Evolutionary conservation across 2,888 invertebrate species (phyloP), one percentile per base, ranked within the genome.

Genomic region (Osmoderma eremita): DNA sequence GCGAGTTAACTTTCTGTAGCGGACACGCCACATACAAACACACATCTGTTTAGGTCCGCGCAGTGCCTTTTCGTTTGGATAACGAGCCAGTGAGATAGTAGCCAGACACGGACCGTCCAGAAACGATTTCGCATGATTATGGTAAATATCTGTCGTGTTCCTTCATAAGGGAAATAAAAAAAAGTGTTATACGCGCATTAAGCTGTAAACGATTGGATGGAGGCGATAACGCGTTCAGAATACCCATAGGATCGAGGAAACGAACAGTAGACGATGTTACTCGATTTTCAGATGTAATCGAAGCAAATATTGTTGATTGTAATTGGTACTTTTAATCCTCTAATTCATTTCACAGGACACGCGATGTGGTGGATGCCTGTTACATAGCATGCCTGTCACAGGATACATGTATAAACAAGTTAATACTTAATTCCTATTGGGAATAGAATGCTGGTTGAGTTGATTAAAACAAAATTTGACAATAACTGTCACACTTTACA

Each of bases 81-180:
- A 24, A 58, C 17, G 24, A 45, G 45, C 24, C n/a, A 17, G n/a
- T 15, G 53, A 36, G 53, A 36, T 17, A 15, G 45, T 20, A 13
- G 30, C 17, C 8, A 4, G 39, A 41, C 48, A 20, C n/a, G 15
- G 45, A 22, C 41, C 22, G 22, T 42, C 13, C 24, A 30, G 42
- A 20, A 42, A 42, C 12, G 38, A 42, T 63, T 63, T 63, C 15
- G 53, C 53, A 30, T 53, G 63, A 63, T 63, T 63, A 63, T 53
- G 51, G 63, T 63, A 63, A 63, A 42, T 63, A 63, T 53, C 63
- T 63, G 63, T 63, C 53, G 42, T 63, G 53, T 45, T 50, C 17
- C 58, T 48, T 50, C 49, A 49, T 36, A 58, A 38, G 17, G 30
- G 15, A 45, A 58, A 58, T 58, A 58, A 58, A 45, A n/a, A n/a